These are phyloP conservation scores for Cyprinus carpio DNA, from an alignment of 2,113 vertebrate species.

Conservation along the genomic window DNA sequence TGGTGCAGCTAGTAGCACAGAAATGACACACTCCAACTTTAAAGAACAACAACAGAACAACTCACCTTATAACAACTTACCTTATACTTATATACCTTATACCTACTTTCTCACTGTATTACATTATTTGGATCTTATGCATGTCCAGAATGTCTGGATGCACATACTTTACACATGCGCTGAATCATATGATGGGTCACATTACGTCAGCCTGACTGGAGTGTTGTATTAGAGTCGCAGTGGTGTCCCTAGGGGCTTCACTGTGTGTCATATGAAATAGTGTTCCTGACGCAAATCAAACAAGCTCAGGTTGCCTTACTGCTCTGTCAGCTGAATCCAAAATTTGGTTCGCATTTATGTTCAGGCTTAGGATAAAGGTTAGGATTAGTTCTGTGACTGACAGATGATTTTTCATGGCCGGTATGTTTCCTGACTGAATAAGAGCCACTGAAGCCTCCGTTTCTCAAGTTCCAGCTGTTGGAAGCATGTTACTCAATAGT, in stretches of 20 bases:
- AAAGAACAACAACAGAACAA: neutral
- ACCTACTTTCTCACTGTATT: neutral
- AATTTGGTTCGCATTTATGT: neutral
- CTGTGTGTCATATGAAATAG: conserved; percentile 10
- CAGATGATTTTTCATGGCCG: neutral
- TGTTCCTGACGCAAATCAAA: conserved; percentile 34
- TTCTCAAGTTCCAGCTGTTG: neutral
- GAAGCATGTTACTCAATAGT: conserved; percentile 5
- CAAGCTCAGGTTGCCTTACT: conserved; percentile 29
- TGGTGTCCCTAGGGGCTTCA: neutral
- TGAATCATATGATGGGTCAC: conserved; percentile 33
- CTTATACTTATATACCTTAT: no score
- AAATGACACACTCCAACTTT: neutral
- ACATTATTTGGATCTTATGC: neutral
- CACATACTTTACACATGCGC: neutral
- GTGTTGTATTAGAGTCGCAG: neutral
- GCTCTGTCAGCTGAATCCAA: conserved; percentile 31
- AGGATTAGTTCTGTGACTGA: neutral
- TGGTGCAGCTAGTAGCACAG: neutral
- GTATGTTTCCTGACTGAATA: neutral
- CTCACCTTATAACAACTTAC: neutral
- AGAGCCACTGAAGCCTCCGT: neutral
- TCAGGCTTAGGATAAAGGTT: neutral
- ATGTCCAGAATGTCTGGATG: conserved; percentile 18
- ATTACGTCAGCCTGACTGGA: conserved; percentile 32